A percentile compares a stretch with the other conserved stretches of the same genome.
These are phyloP conservation scores for Drosophila pseudoobscura DNA, from an alignment of 1,140 invertebrate genomes.

Conservation along the genomic window DNA sequence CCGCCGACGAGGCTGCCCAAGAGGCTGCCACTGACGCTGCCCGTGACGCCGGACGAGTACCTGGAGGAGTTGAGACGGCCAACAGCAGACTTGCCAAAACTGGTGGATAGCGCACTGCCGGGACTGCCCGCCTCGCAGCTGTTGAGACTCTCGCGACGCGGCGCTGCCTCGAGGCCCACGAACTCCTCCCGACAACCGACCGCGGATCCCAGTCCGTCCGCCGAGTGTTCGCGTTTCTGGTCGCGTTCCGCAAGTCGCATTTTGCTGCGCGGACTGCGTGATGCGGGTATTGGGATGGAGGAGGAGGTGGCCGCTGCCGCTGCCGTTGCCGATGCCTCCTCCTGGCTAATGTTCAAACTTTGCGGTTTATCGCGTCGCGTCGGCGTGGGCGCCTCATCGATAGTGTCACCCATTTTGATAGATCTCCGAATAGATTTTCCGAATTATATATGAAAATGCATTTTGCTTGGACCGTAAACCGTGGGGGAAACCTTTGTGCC, in stretches of 20 bases:
- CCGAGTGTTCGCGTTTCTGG: slow-evolving; percentile 68
- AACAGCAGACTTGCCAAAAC: slow-evolving; percentile 17
- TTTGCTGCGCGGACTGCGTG: slow-evolving; percentile 44
- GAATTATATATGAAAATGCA: slow-evolving; percentile 31
- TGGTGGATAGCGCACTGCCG: slow-evolving; percentile 14
- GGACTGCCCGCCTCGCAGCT: slow-evolving; percentile 56
- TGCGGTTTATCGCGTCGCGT: slow-evolving; percentile 75
- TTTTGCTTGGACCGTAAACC: not conserved
- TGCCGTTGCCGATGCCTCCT: slow-evolving; percentile 30
- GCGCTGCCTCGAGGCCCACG: slow-evolving; percentile 32
- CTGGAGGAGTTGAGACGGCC: slow-evolving; percentile 34
- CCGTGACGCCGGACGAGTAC: slow-evolving; percentile 67
- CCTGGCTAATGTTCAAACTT: slow-evolving; percentile 57
- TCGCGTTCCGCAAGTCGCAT: slow-evolving; percentile 46
- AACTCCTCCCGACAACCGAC: slow-evolving; percentile 69
- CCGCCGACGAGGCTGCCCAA: slow-evolving; percentile 12
- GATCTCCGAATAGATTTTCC: slow-evolving; percentile 8
- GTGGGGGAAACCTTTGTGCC: slow-evolving; percentile 20
- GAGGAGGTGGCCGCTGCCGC: not conserved
- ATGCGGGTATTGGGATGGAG: slow-evolving; percentile 13
- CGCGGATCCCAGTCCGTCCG: slow-evolving; percentile 56
- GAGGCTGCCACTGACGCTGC: slow-evolving; percentile 27
- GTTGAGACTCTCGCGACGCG: slow-evolving; percentile 75
- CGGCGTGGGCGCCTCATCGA: slow-evolving; percentile 58
- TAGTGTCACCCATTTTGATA: slow-evolving; percentile 60